Base-by-base conservation (phyloP, 1,140 invertebrate genomes). In the Yoshiicerus persimilis region DNA sequence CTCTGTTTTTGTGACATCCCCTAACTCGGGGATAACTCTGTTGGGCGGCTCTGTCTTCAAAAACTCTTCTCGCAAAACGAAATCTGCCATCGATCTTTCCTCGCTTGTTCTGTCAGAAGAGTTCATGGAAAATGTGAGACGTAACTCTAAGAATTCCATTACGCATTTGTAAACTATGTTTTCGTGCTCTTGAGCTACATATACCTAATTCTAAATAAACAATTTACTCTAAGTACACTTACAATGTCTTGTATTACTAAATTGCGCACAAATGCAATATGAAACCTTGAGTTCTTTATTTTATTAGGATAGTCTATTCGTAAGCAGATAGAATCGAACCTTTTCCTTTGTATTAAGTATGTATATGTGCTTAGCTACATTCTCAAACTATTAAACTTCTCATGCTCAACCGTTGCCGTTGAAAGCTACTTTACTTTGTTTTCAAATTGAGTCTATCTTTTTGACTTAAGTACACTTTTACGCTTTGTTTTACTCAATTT, bases 21-120 rank as follows among this genome's bases (percentile, higher is more conserved):
- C 95, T 93, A 88, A 93, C 94, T 89, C 94, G 87, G 93, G 23
- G 90, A 92, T 88, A 38, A 83, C 83, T 85, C 23, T 77, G 0
- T 20, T 80, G 30, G 75, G 75, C 56, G 66, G 56, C 75, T 88
- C 88, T 8, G 91, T 92, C 90, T 91, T 39, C 90, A 90, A 89
- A 91, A 93, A 93, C 88, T 93, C 94, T 8, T 95, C 95, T 0
- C 92, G 96, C 4, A 95, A 96, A 88, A 95, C 95, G 1, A 96
- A 96, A 89, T 96, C 96, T n/a, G 96, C 96, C 0, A 95, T 96
- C 88, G 96, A 97, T 92, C 94, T 97, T 9, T 96, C 96, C 91
- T 96, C 96, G 5, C 92, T 97, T 56, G 94, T 96, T 1, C 91
- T 95, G 16, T 93, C 94, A 32, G 94, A 94, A 91, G 92, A 90